Percentiles rank a stretch among this genome's conserved stretches.
phyloP scores from a whole-genome alignment of 1,140 invertebrate genomes.

The Idris sp. region DNA sequence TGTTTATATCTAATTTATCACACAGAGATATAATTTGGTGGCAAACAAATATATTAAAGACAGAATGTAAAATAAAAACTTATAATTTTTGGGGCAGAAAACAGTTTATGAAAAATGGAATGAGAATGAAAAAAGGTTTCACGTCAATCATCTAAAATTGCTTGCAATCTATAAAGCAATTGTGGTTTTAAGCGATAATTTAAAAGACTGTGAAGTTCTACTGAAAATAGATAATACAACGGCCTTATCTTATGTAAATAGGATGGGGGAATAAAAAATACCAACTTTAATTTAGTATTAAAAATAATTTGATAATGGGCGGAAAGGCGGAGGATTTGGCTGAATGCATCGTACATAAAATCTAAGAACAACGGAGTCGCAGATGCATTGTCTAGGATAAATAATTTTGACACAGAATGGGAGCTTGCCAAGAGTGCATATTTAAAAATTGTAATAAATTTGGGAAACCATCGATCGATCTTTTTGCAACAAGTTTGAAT shows the following conservation, averaged over 20 bases:
- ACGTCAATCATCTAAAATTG: constrained; percentile 29
- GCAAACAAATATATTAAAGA: constrained; percentile 7
- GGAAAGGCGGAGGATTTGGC: constrained; percentile 44
- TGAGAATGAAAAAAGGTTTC: constrained; percentile 6
- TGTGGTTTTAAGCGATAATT: neutral
- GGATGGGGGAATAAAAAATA: constrained; percentile 61
- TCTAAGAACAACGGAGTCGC: constrained; percentile 58
- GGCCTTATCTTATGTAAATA: constrained; percentile 56
- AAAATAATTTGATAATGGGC: constrained; percentile 62
- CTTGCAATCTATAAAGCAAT: constrained; percentile 16
- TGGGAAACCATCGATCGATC: constrained; percentile 56
- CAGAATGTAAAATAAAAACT: neutral
- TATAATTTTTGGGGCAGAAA: constrained; percentile 3
- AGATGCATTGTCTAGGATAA: constrained; percentile 50
- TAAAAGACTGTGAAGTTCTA: constrained; percentile 22
- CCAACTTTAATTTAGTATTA: constrained; percentile 3
- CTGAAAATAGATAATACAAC: constrained; percentile 59
- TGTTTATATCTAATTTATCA: constrained; percentile 2
- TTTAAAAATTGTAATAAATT: constrained; percentile 45
- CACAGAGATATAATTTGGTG: constrained; percentile 14
- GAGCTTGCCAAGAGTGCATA: constrained; percentile 25
- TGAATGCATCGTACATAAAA: constrained; percentile 49
- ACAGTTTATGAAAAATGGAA: constrained; percentile 30
- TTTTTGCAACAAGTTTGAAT: constrained; percentile 22
- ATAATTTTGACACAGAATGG: constrained; percentile 52